A percentile compares a stretch with the other conserved stretches of the same genome.
Evolutionary conservation across 2,113 vertebrate genomes (phyloP).

Genomic region (Talpa occidentalis): DNA sequence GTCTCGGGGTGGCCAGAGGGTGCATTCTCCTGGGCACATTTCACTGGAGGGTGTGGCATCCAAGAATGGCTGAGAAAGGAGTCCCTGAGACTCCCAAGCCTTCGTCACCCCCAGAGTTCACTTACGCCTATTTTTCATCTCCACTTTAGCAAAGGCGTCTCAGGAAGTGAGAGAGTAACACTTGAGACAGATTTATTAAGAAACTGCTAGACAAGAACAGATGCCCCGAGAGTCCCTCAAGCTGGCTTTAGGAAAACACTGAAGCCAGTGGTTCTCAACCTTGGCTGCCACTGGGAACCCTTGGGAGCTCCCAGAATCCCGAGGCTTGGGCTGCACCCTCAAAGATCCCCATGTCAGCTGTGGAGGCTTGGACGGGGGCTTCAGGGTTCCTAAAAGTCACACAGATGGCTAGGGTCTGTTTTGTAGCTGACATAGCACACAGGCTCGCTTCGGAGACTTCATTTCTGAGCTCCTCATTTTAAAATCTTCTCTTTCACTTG

Average conservation of each 20-base stretch:
- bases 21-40: neutral
- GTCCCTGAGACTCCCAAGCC: neutral
- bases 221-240: neutral
- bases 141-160: neutral
- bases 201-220: neutral
- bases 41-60: neutral
- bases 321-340: no score
- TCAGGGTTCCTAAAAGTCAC: neutral
- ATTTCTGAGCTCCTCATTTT: neutral
- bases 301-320: neutral
- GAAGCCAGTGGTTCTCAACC: neutral
- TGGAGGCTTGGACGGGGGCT: rapidly evolving
- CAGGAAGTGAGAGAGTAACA: neutral
- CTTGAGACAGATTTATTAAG: neutral
- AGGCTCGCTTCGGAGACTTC: neutral
- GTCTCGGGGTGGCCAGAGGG: neutral
- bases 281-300: rapidly evolving
- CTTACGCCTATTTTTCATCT: neutral
- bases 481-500: neutral
- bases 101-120: neutral
- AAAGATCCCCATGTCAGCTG: rapidly evolving
- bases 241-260: neutral
- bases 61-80: neutral
- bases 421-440: neutral
- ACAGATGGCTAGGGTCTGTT: neutral